phyloP scores from a whole-genome alignment of 2,113 vertebrate species.

The Blennius ocellaris region DNA sequence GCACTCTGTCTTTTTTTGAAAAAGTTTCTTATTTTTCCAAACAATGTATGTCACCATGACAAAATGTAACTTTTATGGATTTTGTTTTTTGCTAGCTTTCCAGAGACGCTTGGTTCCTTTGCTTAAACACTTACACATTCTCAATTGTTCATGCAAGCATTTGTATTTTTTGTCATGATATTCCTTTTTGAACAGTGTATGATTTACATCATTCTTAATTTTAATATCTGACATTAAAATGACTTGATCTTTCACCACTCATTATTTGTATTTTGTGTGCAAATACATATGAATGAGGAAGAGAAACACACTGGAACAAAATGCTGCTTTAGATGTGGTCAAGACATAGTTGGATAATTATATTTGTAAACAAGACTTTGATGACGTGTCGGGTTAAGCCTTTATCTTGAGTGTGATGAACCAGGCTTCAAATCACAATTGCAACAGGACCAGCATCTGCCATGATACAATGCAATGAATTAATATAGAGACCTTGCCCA shows the following conservation, averaged over 20 bases:
- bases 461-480: no score
- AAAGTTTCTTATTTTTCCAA: background rate
- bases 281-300: background rate
- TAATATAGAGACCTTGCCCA: no score
- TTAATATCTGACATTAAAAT: slow-evolving; percentile 61
- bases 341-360: no score
- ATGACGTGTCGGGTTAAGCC: no score
- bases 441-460: no score
- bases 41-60: background rate
- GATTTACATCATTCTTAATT: slow-evolving; percentile 24
- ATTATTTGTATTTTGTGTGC: slow-evolving; percentile 10
- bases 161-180: slow-evolving; percentile 21
- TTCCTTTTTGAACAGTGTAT: background rate
- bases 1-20: background rate
- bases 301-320: background rate
- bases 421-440: no score
- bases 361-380: no score
- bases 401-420: no score
- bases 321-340: background rate
- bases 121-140: slow-evolving; percentile 37
- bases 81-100: background rate
- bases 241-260: slow-evolving; percentile 22
- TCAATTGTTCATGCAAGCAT: slow-evolving; percentile 44
- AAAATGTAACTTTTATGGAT: background rate
- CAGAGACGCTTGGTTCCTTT: slow-evolving; percentile 9